Evolutionary conservation across 2,113 vertebrate genomes (phyloP).

Genomic region (Perccottus glenii): DNA sequence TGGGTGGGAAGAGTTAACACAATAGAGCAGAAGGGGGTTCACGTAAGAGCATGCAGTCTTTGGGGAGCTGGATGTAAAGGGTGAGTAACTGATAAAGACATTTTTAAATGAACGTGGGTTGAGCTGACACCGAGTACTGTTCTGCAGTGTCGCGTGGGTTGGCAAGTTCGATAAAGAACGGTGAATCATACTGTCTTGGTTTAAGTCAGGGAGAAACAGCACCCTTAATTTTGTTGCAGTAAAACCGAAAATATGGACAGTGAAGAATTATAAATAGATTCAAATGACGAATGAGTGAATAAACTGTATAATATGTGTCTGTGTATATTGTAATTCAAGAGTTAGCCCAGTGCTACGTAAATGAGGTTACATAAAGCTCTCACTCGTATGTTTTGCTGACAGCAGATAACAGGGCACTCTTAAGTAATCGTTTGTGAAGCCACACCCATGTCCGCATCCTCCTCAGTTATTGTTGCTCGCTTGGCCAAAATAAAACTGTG

Average conservation of each 20-base stretch:
- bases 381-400: too few species aligned
- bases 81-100: constrained; percentile 76
- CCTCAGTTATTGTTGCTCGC: too few species aligned
- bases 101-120: constrained; percentile 78
- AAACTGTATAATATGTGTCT: too few species aligned
- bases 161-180: constrained; percentile 68
- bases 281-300: too few species aligned
- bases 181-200: constrained; percentile 75
- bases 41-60: constrained; percentile 68
- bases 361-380: too few species aligned
- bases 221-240: constrained; percentile 33
- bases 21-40: constrained; percentile 61
- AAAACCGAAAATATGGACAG: neutral
- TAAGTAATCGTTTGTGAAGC: too few species aligned
- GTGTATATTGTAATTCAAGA: too few species aligned
- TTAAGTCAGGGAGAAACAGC: constrained; percentile 51
- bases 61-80: constrained; percentile 62
- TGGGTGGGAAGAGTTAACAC: constrained; percentile 55
- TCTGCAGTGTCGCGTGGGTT: constrained; percentile 75
- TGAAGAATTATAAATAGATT: neutral
- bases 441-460: too few species aligned
- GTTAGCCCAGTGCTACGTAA: too few species aligned
- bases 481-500: too few species aligned
- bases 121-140: constrained; percentile 74
- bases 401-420: too few species aligned